Base-by-base conservation (phyloP, 2,797 vertebrate genomes). In the Manis javanica region DNA sequence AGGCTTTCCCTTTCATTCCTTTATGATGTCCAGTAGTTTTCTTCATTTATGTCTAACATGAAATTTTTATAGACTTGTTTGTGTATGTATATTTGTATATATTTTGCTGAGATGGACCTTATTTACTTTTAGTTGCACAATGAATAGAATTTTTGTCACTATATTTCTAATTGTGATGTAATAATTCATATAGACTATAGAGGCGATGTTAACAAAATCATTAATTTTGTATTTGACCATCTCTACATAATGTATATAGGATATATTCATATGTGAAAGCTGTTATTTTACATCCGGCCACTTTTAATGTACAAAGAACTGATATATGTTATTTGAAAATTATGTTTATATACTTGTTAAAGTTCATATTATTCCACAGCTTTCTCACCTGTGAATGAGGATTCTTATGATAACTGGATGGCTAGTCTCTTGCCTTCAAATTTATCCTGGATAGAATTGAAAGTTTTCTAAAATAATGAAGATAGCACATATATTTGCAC, bases 381-480 rank as follows among this genome's bases (percentile, higher is more conserved):
- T 3, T 79, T 79, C 64, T 84, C 53, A 53, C 9, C 4, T 37
- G 4, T 74, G 51, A 68, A 55, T 59, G 39, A 79, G 18, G 10
- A 91, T 51, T 64, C 19, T 23, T 86, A 6, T 18, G 69, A 29
- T 77, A 75, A 14, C 4, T 61, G 31, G 5, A 6, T 78, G 46
- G 29, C 7, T 34, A 37, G 23, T 90, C 9, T 39, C 81, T 84
- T 74, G 49, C 24, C 64, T 57, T 49, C 39, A 79, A 29, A 68
- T 78, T 68, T 71, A 71, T 75, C 15, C 7, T 71, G 37, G 31
- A 51, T 21, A 64, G 51, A 87, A 78, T 0, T 74, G 7, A 74
- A 87, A 69, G 26, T 69, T 94, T 90, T 82, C 19, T 26, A 64
- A 89, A 74, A 69, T 72, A 79, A 72, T 51, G 31, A 91, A 71